Percentiles rank a stretch among this genome's conserved stretches.
Evolutionary conservation across 2,888 invertebrate genomes (phyloP).

Genomic region (Halictus ligatus): DNA sequence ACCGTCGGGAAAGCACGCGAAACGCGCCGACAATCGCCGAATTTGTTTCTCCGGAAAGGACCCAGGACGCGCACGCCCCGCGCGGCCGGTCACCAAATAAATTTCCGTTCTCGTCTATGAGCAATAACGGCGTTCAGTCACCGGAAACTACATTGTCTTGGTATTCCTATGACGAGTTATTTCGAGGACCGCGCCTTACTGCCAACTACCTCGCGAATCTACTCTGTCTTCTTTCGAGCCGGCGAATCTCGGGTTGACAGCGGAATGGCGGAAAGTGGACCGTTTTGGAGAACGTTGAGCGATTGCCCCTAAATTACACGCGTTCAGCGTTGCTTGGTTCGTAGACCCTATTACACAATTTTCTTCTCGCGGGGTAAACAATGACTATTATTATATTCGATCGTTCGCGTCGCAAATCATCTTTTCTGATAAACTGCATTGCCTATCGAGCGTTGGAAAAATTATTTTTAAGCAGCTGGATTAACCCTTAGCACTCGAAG

Average conservation of each 20-base stretch:
- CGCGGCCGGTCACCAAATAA: constrained; percentile 30
- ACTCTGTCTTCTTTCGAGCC: neutral
- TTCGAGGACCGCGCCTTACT: neutral
- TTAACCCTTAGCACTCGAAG: no score
- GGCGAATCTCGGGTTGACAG: neutral
- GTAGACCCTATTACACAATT: neutral
- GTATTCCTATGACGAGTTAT: neutral
- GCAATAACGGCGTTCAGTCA: neutral
- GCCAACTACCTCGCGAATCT: neutral
- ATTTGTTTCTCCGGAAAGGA: constrained; percentile 28
- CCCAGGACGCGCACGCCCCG: neutral
- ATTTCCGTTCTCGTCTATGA: constrained; percentile 5
- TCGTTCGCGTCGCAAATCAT: neutral
- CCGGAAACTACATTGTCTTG: constrained; percentile 6
- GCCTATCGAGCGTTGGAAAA: neutral
- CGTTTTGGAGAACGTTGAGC: neutral
- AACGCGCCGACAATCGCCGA: constrained; percentile 48
- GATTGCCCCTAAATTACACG: neutral
- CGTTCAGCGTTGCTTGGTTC: neutral
- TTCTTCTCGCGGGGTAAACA: no score
- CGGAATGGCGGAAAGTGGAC: neutral
- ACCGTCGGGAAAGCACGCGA: constrained; percentile 27
- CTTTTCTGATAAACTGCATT: neutral
- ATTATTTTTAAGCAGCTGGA: neutral
- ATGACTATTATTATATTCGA: no score